phyloP scores from a whole-genome alignment of 1,140 invertebrate species.

The Sinonovacula constricta region DNA sequence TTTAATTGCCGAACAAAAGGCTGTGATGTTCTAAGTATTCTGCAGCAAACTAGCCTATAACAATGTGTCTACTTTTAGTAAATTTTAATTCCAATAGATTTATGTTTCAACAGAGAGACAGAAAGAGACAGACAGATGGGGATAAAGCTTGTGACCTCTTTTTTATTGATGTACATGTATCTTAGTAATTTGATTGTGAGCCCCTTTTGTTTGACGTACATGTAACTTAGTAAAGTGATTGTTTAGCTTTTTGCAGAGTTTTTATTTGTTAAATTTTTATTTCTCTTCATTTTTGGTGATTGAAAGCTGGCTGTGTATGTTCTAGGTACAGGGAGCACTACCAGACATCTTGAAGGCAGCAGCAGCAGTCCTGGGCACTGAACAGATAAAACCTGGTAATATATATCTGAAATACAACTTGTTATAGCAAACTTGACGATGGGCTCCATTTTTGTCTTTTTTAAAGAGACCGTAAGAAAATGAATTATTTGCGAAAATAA shows the following conservation, averaged over 20 bases:
- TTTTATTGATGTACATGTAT: background rate
- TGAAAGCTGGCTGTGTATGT: background rate
- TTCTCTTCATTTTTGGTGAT: background rate
- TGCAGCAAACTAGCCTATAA: too few relatives aligned
- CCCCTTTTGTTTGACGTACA: background rate
- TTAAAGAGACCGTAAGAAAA: background rate
- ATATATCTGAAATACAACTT: too few relatives aligned
- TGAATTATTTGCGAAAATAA: background rate
- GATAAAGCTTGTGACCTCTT: background rate
- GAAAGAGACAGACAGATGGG: too few relatives aligned
- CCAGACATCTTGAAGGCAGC: slow-evolving; percentile 40
- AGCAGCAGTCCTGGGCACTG: slow-evolving; percentile 17
- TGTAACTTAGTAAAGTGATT: background rate
- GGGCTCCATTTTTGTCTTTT: background rate
- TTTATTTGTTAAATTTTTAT: background rate
- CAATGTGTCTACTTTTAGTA: too few relatives aligned
- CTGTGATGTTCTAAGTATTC: too few relatives aligned
- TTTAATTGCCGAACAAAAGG: too few relatives aligned
- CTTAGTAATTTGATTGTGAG: background rate
- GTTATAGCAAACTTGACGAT: background rate
- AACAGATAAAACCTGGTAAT: slow-evolving; percentile 34
- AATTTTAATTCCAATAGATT: too few relatives aligned
- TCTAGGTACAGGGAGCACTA: slow-evolving; percentile 18
- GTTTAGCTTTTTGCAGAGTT: background rate
- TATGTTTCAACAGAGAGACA: too few relatives aligned